phyloP scores from a whole-genome alignment of 2,113 vertebrate genomes.

The Coptodon bakossiorum region DNA sequence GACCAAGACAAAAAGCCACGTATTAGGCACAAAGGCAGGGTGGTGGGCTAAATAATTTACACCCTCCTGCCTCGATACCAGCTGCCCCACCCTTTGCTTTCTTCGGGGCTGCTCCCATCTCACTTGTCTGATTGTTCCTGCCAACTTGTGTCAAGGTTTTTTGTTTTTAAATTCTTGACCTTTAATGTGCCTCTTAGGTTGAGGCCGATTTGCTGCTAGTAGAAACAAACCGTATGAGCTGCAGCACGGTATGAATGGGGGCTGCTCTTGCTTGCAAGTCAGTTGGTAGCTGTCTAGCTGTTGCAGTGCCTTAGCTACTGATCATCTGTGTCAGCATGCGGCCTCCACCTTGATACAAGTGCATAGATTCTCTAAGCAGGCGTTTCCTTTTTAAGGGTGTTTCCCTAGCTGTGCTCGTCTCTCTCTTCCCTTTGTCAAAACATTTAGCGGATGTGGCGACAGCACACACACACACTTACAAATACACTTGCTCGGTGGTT shows the following conservation, averaged over 20 bases:
- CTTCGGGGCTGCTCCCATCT: not conserved
- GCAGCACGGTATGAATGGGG: not conserved
- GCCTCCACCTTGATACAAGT: not conserved
- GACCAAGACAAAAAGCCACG: not conserved
- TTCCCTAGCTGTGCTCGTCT: slow-evolving; percentile 34
- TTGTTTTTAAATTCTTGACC: not conserved
- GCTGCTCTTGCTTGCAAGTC: not conserved
- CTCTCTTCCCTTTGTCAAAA: slow-evolving; percentile 57
- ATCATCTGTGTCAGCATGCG: slow-evolving; percentile 6
- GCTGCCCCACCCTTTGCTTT: slow-evolving; percentile 24
- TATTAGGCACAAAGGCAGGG: slow-evolving; percentile 26
- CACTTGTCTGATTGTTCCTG: not conserved
- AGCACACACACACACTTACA: slow-evolving; percentile 47
- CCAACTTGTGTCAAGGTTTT: not conserved
- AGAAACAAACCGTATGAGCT: not conserved
- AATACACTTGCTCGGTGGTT: slow-evolving; percentile 38
- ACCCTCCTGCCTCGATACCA: slow-evolving; percentile 33
- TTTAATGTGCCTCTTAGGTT: not conserved
- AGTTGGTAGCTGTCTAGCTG: not conserved
- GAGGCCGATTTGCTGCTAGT: not conserved
- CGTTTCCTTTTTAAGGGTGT: slow-evolving; percentile 57
- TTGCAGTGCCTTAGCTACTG: not conserved
- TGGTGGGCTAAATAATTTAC: slow-evolving; percentile 59
- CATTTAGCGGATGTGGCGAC: slow-evolving; percentile 57
- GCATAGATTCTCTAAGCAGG: slow-evolving; percentile 17